A percentile compares a stretch with the other conserved stretches of the same genome.
These are phyloP conservation scores for Trichoplax adhaerens DNA, from an alignment of 37 sponge, comb jelly and placozoan genomes.

Conservation along the genomic window DNA sequence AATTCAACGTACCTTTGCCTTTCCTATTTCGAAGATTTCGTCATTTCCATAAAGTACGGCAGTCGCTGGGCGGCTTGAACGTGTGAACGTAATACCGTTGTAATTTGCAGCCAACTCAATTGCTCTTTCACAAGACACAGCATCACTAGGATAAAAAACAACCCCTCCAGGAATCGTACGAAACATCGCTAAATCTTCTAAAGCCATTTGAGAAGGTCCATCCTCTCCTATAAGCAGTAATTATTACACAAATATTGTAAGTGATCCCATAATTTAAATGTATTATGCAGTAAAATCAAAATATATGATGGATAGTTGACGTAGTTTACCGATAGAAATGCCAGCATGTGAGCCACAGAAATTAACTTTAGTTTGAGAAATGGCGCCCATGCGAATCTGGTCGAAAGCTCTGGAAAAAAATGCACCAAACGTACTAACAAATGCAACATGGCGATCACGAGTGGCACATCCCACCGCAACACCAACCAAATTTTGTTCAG, in stretches of 20 bases:
- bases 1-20: constrained; percentile 62
- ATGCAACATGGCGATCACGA: constrained; percentile 68
- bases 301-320: constrained; percentile 40
- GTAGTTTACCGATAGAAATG: constrained; percentile 35
- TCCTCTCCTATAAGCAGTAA: constrained; percentile 59
- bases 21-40: constrained; percentile 87
- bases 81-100: constrained; percentile 82
- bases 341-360: constrained; percentile 80
- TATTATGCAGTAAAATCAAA: not conserved
- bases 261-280: not conserved
- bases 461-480: constrained; percentile 82
- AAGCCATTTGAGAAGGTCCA: constrained; percentile 98
- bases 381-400: constrained; percentile 98
- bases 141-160: constrained; percentile 94
- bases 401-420: constrained; percentile 96
- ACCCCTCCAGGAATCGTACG: constrained; percentile 62
- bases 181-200: constrained; percentile 96
- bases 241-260: not conserved
- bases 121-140: constrained; percentile 87
- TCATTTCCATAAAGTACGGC: constrained; percentile 65
- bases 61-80: constrained; percentile 75
- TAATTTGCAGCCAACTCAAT: constrained; percentile 89
- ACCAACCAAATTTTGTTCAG: constrained; percentile 94
- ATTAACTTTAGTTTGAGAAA: constrained; percentile 77
- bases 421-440: constrained; percentile 83